Conservation (phyloP, 2,888 invertebrate genomes). For the Leistus spinibarbis region DNA sequence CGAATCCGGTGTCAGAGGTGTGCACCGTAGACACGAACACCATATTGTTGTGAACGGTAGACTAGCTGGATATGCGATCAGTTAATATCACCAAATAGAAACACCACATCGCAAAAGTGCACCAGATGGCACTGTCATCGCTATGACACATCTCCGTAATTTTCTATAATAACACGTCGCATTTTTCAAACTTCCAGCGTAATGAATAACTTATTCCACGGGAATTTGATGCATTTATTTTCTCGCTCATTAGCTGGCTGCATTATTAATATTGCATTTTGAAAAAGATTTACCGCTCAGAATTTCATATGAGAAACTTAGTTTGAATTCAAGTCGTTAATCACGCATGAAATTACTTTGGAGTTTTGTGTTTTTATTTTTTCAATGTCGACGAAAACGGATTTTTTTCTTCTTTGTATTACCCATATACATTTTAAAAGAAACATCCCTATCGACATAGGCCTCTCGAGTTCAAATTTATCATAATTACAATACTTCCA, state of each 20-base stretch:
- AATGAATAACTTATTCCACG: constrained; percentile 13
- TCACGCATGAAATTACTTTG: background rate
- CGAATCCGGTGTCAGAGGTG: background rate
- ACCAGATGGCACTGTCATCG: constrained; percentile 19
- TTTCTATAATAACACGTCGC: constrained; percentile 5
- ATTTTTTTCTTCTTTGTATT: too few relatives aligned
- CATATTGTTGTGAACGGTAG: constrained; percentile 10
- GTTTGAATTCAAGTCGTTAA: background rate
- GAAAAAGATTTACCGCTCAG: background rate
- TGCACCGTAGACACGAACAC: background rate
- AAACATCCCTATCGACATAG: too few relatives aligned
- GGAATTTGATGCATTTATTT: background rate
- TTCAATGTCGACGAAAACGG: background rate
- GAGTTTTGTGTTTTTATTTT: background rate
- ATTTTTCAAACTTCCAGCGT: background rate
- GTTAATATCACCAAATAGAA: constrained; percentile 22
- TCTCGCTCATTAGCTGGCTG: constrained; percentile 1
- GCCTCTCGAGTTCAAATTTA: too few relatives aligned
- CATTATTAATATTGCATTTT: background rate
- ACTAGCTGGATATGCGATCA: background rate
- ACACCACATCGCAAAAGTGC: constrained; percentile 1
- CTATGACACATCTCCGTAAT: constrained; percentile 13
- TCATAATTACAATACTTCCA: too few relatives aligned
- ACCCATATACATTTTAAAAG: background rate
- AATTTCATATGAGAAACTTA: background rate